Percentiles rank a stretch among this genome's conserved stretches.
Conservation (phyloP, 2,888 invertebrate genomes). For the Onthophagus sagittarius region DNA sequence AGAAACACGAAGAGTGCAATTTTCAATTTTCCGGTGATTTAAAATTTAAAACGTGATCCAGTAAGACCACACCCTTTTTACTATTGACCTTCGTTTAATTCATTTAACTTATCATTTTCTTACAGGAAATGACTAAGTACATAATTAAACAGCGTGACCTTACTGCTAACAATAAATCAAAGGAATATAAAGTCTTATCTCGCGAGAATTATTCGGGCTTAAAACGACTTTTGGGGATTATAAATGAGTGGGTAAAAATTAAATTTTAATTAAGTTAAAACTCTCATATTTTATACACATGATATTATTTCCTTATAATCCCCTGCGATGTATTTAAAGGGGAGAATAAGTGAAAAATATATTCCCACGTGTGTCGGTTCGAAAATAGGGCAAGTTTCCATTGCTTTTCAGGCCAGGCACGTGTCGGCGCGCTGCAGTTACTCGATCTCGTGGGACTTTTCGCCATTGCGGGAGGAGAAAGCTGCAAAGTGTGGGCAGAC, state of each 20-base stretch:
- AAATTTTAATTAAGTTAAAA: background rate
- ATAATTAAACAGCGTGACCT: background rate
- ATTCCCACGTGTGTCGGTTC: background rate
- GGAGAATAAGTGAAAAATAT: background rate
- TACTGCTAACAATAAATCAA: background rate
- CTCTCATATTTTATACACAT: background rate
- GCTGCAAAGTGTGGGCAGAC: slow-evolving; percentile 16
- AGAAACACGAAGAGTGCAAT: background rate
- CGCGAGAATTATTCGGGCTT: background rate
- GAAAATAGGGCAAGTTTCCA: background rate
- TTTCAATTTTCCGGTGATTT: background rate
- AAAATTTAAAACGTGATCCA: background rate
- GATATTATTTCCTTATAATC: background rate
- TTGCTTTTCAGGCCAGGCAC: background rate
- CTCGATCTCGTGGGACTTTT: slow-evolving; percentile 4
- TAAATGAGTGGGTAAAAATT: background rate
- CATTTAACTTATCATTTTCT: background rate
- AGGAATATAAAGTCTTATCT: background rate
- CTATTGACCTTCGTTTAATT: background rate
- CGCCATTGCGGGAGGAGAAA: slow-evolving; percentile 14
- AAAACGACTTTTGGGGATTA: background rate
- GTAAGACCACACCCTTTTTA: background rate
- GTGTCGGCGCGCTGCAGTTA: background rate
- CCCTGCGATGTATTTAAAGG: background rate
- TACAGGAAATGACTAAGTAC: background rate